phyloP scores from a whole-genome alignment of 2,113 vertebrate genomes.

The Dolichotis patagonum region DNA sequence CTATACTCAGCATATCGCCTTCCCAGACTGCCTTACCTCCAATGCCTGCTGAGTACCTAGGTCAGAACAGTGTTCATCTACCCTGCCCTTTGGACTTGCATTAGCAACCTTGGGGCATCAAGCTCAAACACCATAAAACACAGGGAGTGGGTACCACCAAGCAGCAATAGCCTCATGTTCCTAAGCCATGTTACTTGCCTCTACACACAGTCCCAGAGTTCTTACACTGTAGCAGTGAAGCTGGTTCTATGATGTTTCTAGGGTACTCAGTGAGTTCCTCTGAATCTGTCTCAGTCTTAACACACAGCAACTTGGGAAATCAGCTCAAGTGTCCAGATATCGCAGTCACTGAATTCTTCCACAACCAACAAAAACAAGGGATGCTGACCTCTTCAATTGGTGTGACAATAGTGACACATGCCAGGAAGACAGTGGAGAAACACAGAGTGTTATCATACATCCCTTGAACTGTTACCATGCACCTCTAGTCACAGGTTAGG shows the following conservation, averaged over 20 bases:
- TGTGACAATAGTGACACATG: conserved; percentile 96
- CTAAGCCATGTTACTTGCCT: conserved; percentile 95
- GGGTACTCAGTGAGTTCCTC: conserved; percentile 93
- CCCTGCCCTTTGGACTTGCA: conserved; percentile 94
- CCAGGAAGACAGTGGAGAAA: conserved; percentile 96
- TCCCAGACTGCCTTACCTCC: conserved; percentile 94
- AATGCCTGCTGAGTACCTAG: conserved; percentile 96
- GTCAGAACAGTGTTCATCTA: conserved; percentile 96
- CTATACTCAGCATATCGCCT: conserved; percentile 93
- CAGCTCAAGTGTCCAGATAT: conserved; percentile 94
- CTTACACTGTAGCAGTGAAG: conserved; percentile 98
- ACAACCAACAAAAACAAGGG: conserved; percentile 97
- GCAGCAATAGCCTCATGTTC: conserved; percentile 95
- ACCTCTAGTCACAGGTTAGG: conserved; percentile 96
- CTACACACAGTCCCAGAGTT: conserved; percentile 97
- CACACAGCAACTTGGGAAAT: conserved; percentile 90
- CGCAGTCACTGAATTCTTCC: conserved; percentile 94
- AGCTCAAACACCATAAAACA: conserved; percentile 98
- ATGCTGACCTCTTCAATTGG: conserved; percentile 95
- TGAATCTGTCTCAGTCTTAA: conserved; percentile 88
- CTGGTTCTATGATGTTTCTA: conserved; percentile 98
- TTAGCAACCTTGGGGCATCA: conserved; percentile 95
- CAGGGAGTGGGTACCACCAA: conserved; percentile 95
- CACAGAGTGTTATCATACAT: conserved; percentile 98
- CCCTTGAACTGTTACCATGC: not conserved